phyloP scores from a whole-genome alignment of 2,888 invertebrate genomes.

The Acrocyrtus sp. region DNA sequence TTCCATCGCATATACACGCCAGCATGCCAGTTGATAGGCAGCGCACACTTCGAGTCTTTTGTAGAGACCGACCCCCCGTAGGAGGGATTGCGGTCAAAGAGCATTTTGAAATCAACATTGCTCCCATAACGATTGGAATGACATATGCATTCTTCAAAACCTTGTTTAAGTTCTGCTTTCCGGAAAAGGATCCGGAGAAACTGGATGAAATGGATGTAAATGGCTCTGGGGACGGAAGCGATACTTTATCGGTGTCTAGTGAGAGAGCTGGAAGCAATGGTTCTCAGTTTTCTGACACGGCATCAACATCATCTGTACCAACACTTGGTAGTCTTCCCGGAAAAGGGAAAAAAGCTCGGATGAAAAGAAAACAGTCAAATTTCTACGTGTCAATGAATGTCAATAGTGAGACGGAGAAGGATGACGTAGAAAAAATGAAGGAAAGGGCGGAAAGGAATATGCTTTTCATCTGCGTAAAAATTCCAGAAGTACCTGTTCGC shows the following conservation, averaged over 20 bases:
- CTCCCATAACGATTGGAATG: conserved; percentile 88
- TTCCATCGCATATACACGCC: conserved; percentile 81
- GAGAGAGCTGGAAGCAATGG: conserved; percentile 41
- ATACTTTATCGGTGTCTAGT: conserved; percentile 45
- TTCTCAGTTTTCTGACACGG: conserved; percentile 30
- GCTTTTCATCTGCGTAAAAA: conserved; percentile 98
- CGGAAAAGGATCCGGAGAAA: conserved; percentile 88
- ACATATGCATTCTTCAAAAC: conserved; percentile 97
- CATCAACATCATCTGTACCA: conserved; percentile 21
- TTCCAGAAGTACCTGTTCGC: conserved; percentile 94
- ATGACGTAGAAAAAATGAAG: conserved; percentile 98
- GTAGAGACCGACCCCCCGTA: conserved; percentile 94
- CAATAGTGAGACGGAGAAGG: conserved; percentile 73
- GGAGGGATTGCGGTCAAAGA: conserved; percentile 99
- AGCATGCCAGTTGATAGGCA: conserved; percentile 89
- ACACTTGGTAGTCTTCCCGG: conserved; percentile 36
- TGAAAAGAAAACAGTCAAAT: conserved; percentile 78
- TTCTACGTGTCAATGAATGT: conserved; percentile 87
- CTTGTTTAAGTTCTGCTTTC: conserved; percentile 97
- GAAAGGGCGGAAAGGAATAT: conserved; percentile 99
- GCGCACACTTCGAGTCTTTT: conserved; percentile 92
- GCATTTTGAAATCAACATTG: conserved; percentile 98
- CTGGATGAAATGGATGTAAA: conserved; percentile 78
- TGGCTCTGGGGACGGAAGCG: conserved; percentile 46
- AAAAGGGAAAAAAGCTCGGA: conserved; percentile 62